Conservation (phyloP, 2,113 vertebrate species). For the Hypanus sabinus region DNA sequence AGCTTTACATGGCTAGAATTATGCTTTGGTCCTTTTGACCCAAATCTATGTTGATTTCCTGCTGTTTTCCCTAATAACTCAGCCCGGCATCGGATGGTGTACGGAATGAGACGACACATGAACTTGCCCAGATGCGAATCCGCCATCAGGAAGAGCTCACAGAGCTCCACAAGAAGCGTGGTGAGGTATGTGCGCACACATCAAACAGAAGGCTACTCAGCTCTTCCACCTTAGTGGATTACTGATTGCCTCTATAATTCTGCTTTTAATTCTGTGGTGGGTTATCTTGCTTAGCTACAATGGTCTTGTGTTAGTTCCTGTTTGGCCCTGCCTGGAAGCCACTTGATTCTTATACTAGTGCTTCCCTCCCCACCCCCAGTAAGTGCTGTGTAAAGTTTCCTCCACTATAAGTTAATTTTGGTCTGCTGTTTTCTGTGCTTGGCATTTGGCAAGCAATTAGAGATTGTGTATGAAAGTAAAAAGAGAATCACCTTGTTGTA, state of each 20-base stretch:
- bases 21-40: background rate
- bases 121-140: constrained; percentile 85
- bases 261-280: background rate
- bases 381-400: background rate
- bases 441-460: background rate
- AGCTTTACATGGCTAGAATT: background rate
- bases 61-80: constrained; percentile 38
- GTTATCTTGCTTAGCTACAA: background rate
- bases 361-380: background rate
- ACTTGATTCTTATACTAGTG: background rate
- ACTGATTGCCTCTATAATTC: background rate
- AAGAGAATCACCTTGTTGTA: no score
- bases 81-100: constrained; percentile 66
- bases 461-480: background rate
- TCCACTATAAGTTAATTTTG: background rate
- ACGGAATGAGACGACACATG: constrained; percentile 73
- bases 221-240: background rate
- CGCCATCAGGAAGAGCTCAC: constrained; percentile 92
- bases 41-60: background rate
- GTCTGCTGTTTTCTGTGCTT: background rate
- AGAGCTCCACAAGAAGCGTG: constrained; percentile 91
- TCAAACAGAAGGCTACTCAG: background rate
- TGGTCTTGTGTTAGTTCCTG: background rate
- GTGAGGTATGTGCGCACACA: constrained; percentile 66
- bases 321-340: background rate